These are phyloP conservation scores for Mormyrus hasselquistii DNA, from an alignment of 2,797 vertebrate genomes.

Conservation along the genomic window DNA sequence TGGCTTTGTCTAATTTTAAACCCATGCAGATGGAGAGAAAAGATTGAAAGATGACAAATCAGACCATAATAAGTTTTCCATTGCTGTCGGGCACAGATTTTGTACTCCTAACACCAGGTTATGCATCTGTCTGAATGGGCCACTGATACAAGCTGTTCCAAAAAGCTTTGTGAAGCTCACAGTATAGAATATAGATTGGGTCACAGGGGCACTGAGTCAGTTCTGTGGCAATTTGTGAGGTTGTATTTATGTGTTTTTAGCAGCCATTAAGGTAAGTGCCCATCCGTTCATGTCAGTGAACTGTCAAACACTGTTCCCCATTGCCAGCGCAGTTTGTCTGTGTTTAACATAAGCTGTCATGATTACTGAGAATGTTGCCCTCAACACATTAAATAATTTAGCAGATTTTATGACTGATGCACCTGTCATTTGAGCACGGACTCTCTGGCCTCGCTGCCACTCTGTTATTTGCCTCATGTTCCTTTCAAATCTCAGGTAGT, in stretches of 20 bases:
- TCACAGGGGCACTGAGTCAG: not conserved
- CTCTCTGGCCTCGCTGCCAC: not conserved
- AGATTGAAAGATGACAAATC: not conserved
- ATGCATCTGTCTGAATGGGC: not conserved
- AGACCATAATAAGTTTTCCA: not conserved
- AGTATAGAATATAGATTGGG: not conserved
- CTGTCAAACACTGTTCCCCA: not conserved
- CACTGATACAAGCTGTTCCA: not conserved
- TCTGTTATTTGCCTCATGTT: not conserved
- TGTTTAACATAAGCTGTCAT: not conserved
- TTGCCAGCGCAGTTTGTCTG: not conserved
- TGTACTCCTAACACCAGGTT: not conserved
- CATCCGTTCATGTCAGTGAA: not conserved
- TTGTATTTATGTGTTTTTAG: not conserved
- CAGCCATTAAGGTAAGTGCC: not conserved
- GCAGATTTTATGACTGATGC: conserved; percentile 2
- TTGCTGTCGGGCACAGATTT: not conserved
- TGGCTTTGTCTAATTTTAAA: not conserved
- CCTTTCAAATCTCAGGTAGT: not conserved
- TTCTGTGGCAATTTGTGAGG: not conserved
- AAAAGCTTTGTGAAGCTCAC: not conserved
- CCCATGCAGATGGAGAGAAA: not conserved
- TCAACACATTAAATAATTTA: conserved; percentile 10
- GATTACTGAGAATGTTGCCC: not conserved
- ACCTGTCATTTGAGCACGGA: not conserved